These are phyloP conservation scores for Callimorpha dominula DNA, from an alignment of 2,888 invertebrate species.

Conservation along the genomic window DNA sequence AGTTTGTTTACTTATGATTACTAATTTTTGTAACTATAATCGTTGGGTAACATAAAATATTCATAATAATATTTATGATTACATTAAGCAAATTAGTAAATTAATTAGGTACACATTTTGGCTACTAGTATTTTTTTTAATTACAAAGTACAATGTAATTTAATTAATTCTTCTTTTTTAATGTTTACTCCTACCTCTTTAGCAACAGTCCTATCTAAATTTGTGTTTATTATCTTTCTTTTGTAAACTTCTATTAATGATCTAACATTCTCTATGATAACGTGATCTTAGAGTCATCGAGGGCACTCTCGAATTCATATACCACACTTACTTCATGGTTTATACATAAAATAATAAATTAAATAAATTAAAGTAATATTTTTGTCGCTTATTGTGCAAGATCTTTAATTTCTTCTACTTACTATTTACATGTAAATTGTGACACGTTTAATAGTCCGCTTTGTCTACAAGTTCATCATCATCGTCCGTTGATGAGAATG, in stretches of 20 bases:
- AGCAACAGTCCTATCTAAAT: neutral
- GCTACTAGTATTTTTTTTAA: neutral
- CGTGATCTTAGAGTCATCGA: neutral
- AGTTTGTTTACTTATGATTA: neutral
- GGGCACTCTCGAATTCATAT: neutral
- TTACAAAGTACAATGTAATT: neutral
- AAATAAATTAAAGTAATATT: neutral
- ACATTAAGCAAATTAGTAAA: neutral
- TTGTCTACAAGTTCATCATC: neutral
- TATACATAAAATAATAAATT: neutral
- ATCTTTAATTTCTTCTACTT: neutral
- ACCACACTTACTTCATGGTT: neutral
- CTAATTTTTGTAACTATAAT: neutral
- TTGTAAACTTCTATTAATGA: neutral
- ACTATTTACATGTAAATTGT: neutral
- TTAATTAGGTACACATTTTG: neutral
- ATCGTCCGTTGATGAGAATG: slow-evolving; percentile 1
- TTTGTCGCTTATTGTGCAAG: neutral
- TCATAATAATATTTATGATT: neutral
- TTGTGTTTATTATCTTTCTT: neutral
- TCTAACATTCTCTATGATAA: neutral
- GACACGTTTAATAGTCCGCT: neutral
- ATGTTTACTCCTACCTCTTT: neutral
- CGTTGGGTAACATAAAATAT: neutral
- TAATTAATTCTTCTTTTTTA: neutral